Conservation (phyloP, 1,140 invertebrate species). For the Rhynchophorus ferrugineus region DNA sequence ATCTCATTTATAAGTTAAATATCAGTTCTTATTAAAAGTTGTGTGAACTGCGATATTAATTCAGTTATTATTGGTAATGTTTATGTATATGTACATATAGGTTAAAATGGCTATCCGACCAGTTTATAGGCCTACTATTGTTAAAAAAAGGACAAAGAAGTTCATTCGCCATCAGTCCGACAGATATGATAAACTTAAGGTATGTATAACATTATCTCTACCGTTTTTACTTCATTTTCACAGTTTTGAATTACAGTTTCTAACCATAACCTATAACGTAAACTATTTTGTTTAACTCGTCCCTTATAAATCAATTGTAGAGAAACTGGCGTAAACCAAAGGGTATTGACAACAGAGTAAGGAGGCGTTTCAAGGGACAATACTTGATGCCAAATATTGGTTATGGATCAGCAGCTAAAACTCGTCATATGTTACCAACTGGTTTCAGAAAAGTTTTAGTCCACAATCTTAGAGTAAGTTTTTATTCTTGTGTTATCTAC, state of each 20-base stretch:
- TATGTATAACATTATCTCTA: slow-evolving; percentile 41
- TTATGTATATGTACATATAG: slow-evolving; percentile 6
- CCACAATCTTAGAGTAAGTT: slow-evolving; percentile 68
- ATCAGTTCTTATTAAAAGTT: not conserved
- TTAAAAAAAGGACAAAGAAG: slow-evolving; percentile 94
- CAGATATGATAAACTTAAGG: slow-evolving; percentile 91
- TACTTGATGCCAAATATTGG: slow-evolving; percentile 98
- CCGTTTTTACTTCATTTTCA: not conserved
- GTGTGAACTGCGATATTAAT: not conserved
- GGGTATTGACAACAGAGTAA: slow-evolving; percentile 98
- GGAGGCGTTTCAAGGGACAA: slow-evolving; percentile 97
- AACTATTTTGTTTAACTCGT: too few species aligned
- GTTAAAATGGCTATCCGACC: slow-evolving; percentile 56
- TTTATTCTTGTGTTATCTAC: not conserved
- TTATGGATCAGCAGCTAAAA: slow-evolving; percentile 93
- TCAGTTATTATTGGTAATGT: not conserved
- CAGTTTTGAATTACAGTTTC: too few species aligned
- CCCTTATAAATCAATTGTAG: slow-evolving; percentile 50
- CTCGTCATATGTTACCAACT: slow-evolving; percentile 93
- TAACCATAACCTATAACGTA: too few species aligned
- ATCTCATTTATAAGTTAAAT: not conserved
- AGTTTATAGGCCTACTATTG: slow-evolving; percentile 77
- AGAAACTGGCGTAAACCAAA: slow-evolving; percentile 88
- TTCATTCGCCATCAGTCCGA: slow-evolving; percentile 96
- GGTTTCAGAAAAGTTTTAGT: slow-evolving; percentile 89